Percentiles rank a stretch among this genome's conserved stretches.
Conservation (phyloP, 1,140 invertebrate species). For the Campodea augens region DNA sequence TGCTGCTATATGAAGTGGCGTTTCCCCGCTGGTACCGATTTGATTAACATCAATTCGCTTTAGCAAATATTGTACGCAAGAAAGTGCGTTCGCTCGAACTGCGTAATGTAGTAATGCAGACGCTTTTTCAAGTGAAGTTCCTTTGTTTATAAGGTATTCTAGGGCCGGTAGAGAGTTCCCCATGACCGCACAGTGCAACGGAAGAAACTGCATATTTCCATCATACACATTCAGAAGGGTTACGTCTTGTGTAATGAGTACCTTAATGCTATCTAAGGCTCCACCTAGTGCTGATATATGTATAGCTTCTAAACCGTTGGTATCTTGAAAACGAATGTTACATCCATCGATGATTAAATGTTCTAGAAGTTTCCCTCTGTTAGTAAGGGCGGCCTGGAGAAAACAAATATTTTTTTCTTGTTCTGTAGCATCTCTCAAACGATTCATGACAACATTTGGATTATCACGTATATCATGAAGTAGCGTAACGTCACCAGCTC, state of each 20-base stretch:
- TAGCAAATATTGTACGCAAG: slow-evolving; percentile 44
- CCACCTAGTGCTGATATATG: slow-evolving; percentile 59
- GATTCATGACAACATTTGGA: too few species aligned
- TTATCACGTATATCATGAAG: too few species aligned
- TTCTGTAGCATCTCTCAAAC: too few species aligned
- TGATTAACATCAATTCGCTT: slow-evolving; percentile 46
- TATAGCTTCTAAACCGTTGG: slow-evolving; percentile 45
- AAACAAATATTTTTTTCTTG: too few species aligned
- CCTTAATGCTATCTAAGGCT: slow-evolving; percentile 42
- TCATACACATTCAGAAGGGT: slow-evolving; percentile 36
- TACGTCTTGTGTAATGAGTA: slow-evolving; percentile 42
- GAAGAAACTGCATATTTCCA: slow-evolving; percentile 38
- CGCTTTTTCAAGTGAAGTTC: slow-evolving; percentile 29
- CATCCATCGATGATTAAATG: too few species aligned
- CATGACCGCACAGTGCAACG: slow-evolving; percentile 60
- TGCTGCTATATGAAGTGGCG: slow-evolving; percentile 53
- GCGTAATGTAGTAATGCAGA: slow-evolving; percentile 43
- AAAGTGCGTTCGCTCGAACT: slow-evolving; percentile 47
- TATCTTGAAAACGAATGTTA: too few species aligned
- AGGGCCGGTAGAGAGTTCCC: slow-evolving; percentile 51
- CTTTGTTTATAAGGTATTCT: slow-evolving; percentile 43
- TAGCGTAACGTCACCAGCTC: too few species aligned
- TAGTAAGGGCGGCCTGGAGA: too few species aligned
- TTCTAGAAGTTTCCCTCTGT: too few species aligned
- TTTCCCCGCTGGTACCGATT: slow-evolving; percentile 44